These are phyloP conservation scores for Holothuria glaberrima DNA, from an alignment of 35 echinoderm and acorn worm species.

Conservation along the genomic window DNA sequence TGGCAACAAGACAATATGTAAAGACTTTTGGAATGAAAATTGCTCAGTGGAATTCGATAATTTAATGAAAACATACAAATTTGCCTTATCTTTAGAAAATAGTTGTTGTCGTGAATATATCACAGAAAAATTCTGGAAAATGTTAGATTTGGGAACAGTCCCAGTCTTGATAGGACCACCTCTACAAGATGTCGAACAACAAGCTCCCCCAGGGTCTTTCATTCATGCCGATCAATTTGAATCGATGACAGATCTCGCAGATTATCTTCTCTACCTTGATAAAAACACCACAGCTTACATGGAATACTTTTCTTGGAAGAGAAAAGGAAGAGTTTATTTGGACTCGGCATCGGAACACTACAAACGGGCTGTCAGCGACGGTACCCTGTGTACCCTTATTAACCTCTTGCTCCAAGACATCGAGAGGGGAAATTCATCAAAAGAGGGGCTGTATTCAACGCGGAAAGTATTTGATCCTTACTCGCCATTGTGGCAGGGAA, in stretches of 20 bases:
- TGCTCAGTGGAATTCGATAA: slow-evolving; percentile 33
- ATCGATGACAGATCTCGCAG: slow-evolving; percentile 27
- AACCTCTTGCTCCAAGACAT: neutral
- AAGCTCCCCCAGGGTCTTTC: slow-evolving; percentile 31
- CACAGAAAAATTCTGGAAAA: slow-evolving; percentile 77
- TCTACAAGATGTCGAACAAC: slow-evolving; percentile 1
- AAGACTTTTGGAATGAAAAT: neutral
- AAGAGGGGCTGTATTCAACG: too few species aligned
- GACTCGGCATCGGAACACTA: neutral
- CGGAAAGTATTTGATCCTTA: slow-evolving; percentile 3
- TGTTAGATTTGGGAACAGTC: neutral
- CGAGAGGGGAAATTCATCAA: neutral
- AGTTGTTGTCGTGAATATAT: slow-evolving; percentile 74
- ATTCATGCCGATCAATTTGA: slow-evolving; percentile 45
- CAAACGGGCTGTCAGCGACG: neutral
- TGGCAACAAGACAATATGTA: neutral
- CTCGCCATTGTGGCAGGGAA: neutral
- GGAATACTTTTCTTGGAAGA: slow-evolving; percentile 52
- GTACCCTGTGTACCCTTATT: neutral
- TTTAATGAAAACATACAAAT: slow-evolving; percentile 60
- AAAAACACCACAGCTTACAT: slow-evolving; percentile 52
- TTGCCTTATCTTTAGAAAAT: slow-evolving; percentile 65
- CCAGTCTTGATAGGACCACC: slow-evolving; percentile 46
- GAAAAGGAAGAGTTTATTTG: neutral
- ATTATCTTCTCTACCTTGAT: slow-evolving; percentile 34